phyloP scores from a whole-genome alignment of 1,140 invertebrate genomes.

The Cecropterus lyciades region DNA sequence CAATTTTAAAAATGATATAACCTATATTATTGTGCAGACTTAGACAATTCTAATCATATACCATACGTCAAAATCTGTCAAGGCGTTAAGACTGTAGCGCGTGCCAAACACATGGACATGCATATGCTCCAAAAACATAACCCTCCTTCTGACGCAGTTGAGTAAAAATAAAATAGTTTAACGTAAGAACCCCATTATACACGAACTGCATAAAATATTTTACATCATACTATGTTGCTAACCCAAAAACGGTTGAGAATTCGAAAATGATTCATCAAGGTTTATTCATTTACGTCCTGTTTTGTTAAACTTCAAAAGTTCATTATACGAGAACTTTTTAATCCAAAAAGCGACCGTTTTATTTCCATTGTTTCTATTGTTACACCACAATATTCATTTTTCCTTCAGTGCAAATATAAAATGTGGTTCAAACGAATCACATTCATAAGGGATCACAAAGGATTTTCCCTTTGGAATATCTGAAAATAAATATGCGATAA shows the following conservation, averaged over 20 bases:
- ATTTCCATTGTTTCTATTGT: conserved; percentile 34
- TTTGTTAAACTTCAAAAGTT: conserved; percentile 23
- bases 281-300: conserved; percentile 10
- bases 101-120: no score
- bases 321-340: conserved; percentile 29
- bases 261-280: not conserved
- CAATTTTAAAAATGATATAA: no score
- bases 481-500: not conserved
- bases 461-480: not conserved
- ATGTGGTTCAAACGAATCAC: conserved; percentile 31
- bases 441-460: conserved; percentile 21
- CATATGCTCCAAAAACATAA: no score
- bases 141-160: no score
- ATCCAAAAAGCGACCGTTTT: conserved; percentile 28
- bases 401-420: conserved; percentile 32
- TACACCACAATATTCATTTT: conserved; percentile 35
- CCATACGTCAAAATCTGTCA: no score
- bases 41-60: no score
- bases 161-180: no score
- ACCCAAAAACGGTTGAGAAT: not conserved
- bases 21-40: no score
- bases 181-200: no score
- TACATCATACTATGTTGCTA: not conserved
- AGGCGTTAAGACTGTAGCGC: no score
- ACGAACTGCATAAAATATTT: no score